phyloP scores from a whole-genome alignment of 2,888 invertebrate genomes.

The Drosophila infuscata region DNA sequence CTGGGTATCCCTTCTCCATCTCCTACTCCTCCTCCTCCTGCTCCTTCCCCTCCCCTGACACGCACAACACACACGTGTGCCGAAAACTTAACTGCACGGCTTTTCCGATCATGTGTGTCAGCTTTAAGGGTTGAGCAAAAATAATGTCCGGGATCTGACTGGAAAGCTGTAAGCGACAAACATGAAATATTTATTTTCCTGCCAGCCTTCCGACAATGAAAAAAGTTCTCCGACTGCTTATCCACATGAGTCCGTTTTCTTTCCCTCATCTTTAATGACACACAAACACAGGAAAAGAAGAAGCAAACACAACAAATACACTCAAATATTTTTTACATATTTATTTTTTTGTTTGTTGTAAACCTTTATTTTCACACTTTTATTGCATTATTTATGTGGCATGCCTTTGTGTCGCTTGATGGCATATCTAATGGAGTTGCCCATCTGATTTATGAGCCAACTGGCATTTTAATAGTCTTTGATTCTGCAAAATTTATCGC shows the following conservation, averaged over 20 bases:
- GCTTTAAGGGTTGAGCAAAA: slow-evolving; percentile 38
- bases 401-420: slow-evolving; percentile 49
- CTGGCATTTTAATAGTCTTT: slow-evolving; percentile 44
- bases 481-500: slow-evolving; percentile 22
- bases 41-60: background rate
- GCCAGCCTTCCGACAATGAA: slow-evolving; percentile 12
- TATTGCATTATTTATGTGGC: slow-evolving; percentile 58
- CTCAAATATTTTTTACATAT: slow-evolving; percentile 22
- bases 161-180: slow-evolving; percentile 32
- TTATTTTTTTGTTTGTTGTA: slow-evolving; percentile 15
- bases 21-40: background rate
- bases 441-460: slow-evolving; percentile 50
- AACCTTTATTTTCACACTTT: slow-evolving; percentile 58
- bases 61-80: slow-evolving; percentile 1
- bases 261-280: slow-evolving; percentile 49
- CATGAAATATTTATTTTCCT: slow-evolving; percentile 49
- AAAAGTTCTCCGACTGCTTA: slow-evolving; percentile 31
- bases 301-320: slow-evolving; percentile 13
- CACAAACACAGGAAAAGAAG: slow-evolving; percentile 14
- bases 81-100: slow-evolving; percentile 14
- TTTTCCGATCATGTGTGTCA: slow-evolving; percentile 31
- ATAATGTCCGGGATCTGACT: background rate
- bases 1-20: slow-evolving; percentile 22
- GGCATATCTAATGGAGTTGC: slow-evolving; percentile 62
- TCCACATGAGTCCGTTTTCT: slow-evolving; percentile 34